phyloP scores from a whole-genome alignment of 2,888 invertebrate genomes.

The Strigamia maritima region DNA sequence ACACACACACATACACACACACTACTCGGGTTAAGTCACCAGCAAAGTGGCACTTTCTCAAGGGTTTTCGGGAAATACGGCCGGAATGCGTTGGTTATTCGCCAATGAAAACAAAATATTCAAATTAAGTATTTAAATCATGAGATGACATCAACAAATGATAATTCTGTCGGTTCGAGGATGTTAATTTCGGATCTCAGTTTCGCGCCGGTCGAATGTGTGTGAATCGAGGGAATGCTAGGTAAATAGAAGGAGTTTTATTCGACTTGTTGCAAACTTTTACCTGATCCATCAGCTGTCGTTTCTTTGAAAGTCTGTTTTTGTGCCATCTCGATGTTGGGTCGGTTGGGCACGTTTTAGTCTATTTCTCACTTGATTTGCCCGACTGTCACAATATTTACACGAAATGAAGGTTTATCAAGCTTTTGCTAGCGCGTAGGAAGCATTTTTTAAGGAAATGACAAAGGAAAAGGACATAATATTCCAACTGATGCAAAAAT shows the following conservation, averaged over 20 bases:
- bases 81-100: not conserved
- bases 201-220: not conserved
- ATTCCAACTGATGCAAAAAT: constrained; percentile 42
- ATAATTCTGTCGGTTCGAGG: not conserved
- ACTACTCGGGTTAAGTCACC: not conserved
- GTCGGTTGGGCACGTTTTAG: not conserved
- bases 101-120: not conserved
- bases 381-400: constrained; percentile 1
- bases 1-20: not conserved
- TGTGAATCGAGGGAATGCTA: not conserved
- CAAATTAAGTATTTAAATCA: not conserved
- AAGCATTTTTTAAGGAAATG: constrained; percentile 39
- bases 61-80: not conserved
- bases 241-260: not conserved
- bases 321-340: constrained; percentile 6
- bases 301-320: constrained; percentile 28
- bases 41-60: not conserved
- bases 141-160: not conserved
- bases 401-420: constrained; percentile 15
- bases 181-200: not conserved
- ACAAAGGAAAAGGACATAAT: constrained; percentile 38
- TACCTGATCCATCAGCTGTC: constrained; percentile 27
- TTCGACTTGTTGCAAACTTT: not conserved
- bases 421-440: constrained; percentile 30
- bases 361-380: not conserved